Evolutionary conservation across 2,888 invertebrate genomes (phyloP).

Genomic region (Digitonthophagus gazella): DNA sequence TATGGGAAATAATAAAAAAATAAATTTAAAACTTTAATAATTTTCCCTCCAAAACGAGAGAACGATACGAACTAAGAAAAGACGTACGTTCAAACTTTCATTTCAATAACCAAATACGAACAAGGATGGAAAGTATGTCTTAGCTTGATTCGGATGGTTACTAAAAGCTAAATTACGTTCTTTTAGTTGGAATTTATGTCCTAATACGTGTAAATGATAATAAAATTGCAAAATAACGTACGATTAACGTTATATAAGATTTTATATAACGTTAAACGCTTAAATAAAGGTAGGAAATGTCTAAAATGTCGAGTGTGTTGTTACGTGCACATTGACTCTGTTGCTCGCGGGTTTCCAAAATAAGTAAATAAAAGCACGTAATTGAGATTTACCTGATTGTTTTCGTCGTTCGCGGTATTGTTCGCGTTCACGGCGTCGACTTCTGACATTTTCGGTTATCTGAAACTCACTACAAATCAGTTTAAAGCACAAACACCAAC

Average conservation of each 20-base stretch:
- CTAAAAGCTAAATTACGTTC: conserved; percentile 26
- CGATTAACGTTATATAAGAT: not conserved
- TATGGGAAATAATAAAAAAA: conserved; percentile 15
- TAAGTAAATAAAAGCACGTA: too few relatives aligned
- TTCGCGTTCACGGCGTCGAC: conserved; percentile 48
- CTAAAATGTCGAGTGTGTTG: too few relatives aligned
- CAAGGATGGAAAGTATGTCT: conserved; percentile 30
- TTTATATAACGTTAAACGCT: not conserved
- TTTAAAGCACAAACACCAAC: conserved; percentile 44
- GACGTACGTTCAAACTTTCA: conserved; percentile 32
- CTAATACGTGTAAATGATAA: too few relatives aligned
- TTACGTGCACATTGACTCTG: conserved; percentile 50
- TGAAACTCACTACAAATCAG: conserved; percentile 33
- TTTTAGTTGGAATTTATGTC: not conserved
- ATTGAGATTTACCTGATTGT: conserved; percentile 48
- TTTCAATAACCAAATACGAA: conserved; percentile 26
- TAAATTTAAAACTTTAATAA: conserved; percentile 27
- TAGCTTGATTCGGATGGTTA: conserved; percentile 25
- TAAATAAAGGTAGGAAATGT: too few relatives aligned
- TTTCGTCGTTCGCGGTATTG: conserved; percentile 49
- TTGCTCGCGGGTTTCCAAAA: too few relatives aligned
- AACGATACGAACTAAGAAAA: conserved; percentile 32
- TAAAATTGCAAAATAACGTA: not conserved
- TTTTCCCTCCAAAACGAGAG: conserved; percentile 50
- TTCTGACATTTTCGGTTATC: conserved; percentile 50